phyloP scores from a whole-genome alignment of 1,140 invertebrate genomes.

The Drosophila serrata region DNA sequence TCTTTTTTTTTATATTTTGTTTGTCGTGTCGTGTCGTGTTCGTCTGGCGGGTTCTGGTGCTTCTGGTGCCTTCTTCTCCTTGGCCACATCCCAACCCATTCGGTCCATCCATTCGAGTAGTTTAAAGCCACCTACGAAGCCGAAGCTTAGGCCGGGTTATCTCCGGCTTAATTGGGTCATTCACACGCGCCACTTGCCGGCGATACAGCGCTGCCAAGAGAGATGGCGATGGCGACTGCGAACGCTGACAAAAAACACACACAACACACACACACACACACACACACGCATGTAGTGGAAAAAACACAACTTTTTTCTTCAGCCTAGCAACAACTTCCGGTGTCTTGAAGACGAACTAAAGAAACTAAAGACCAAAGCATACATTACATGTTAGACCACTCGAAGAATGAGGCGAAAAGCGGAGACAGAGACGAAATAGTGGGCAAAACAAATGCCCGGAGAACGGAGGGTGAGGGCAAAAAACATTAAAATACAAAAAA shows the following conservation, averaged over 20 bases:
- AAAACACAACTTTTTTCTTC: constrained; percentile 29
- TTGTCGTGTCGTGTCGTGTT: constrained; percentile 28
- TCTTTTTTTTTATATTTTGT: constrained; percentile 25
- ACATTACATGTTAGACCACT: constrained; percentile 53
- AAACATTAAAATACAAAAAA: constrained; percentile 19
- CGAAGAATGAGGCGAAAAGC: constrained; percentile 32
- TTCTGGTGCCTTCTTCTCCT: constrained; percentile 13
- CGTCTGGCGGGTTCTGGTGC: constrained; percentile 39
- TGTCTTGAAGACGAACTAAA: constrained; percentile 44
- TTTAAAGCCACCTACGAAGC: constrained; percentile 49
- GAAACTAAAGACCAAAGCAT: constrained; percentile 37
- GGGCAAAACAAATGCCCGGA: constrained; percentile 20
- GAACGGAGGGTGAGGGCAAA: constrained; percentile 5
- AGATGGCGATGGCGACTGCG: constrained; percentile 34
- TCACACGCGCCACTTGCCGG: constrained; percentile 74
- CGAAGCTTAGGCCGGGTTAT: constrained; percentile 67
- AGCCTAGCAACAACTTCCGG: constrained; percentile 61
- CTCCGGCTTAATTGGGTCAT: constrained; percentile 78
- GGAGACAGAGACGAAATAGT: constrained; percentile 29
- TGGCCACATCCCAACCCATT: background rate
- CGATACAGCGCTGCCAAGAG: constrained; percentile 22
- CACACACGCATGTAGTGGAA: background rate
- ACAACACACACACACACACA: background rate
- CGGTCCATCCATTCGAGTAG: constrained; percentile 10
- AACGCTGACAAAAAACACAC: constrained; percentile 26